phyloP scores from a whole-genome alignment of 1,140 invertebrate species.

The Archivesica marissinica region DNA sequence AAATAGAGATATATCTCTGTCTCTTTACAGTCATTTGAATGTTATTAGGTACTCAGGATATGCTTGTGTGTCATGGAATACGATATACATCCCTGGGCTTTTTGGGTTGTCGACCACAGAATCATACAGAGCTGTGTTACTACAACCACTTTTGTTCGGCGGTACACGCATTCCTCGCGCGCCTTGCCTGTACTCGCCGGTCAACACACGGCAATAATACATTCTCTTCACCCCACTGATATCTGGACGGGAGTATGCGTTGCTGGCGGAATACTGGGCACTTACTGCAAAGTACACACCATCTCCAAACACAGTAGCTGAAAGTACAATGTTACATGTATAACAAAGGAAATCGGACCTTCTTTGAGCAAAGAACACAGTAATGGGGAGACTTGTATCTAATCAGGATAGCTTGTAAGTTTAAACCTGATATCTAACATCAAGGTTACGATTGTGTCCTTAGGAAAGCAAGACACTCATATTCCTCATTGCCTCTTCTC shows the following conservation, averaged over 20 bases:
- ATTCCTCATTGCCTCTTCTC: too few relatives aligned
- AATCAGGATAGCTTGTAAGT: too few relatives aligned
- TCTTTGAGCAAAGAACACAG: too few relatives aligned
- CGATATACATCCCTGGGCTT: slow-evolving; percentile 69
- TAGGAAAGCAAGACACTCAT: too few relatives aligned
- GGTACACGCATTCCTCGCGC: slow-evolving; percentile 58
- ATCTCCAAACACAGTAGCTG: slow-evolving; percentile 61
- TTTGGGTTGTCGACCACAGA: slow-evolving; percentile 66
- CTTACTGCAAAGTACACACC: slow-evolving; percentile 69
- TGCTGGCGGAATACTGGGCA: slow-evolving; percentile 46
- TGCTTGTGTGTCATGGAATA: slow-evolving; percentile 76
- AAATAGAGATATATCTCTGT: too few relatives aligned
- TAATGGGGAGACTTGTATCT: too few relatives aligned
- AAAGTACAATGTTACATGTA: too few relatives aligned
- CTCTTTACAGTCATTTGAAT: too few relatives aligned
- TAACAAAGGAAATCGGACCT: too few relatives aligned
- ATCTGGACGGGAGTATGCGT: slow-evolving; percentile 66
- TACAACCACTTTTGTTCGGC: background rate
- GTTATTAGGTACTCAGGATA: slow-evolving; percentile 75
- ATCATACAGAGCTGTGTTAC: slow-evolving; percentile 62
- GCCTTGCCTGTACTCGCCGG: slow-evolving; percentile 65
- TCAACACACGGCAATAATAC: slow-evolving; percentile 68
- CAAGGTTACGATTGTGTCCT: too few relatives aligned
- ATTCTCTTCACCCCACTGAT: slow-evolving; percentile 58
- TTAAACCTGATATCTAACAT: too few relatives aligned